Conservation (phyloP, 2,888 invertebrate genomes). For the Aspidiotus rigidus region DNA sequence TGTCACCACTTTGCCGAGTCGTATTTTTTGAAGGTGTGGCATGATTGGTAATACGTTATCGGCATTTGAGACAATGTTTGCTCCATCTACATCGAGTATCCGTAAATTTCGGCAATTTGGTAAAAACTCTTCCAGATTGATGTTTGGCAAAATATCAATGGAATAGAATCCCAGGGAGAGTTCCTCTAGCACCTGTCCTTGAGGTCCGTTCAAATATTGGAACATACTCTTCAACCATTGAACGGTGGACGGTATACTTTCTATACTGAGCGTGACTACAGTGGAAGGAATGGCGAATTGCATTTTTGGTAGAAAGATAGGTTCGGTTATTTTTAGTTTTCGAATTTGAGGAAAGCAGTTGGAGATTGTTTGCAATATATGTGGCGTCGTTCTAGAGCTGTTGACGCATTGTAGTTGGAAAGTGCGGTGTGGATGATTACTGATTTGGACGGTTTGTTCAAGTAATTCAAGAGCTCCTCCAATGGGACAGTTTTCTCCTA, state of each 20-base stretch:
- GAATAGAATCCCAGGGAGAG: slow-evolving; percentile 42
- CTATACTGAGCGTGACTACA: slow-evolving; percentile 43
- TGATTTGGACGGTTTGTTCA: too few species aligned
- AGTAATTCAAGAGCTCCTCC: too few species aligned
- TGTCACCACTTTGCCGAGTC: slow-evolving; percentile 43
- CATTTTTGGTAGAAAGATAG: slow-evolving; percentile 43
- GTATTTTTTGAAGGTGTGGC: slow-evolving; percentile 41
- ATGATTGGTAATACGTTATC: slow-evolving; percentile 36
- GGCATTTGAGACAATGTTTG: too few species aligned
- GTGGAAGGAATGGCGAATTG: slow-evolving; percentile 42
- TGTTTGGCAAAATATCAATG: slow-evolving; percentile 40
- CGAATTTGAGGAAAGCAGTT: slow-evolving; percentile 43
- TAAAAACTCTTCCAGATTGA: too few species aligned
- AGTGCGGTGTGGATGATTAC: too few species aligned
- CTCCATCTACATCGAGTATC: too few species aligned
- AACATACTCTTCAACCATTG: slow-evolving; percentile 44
- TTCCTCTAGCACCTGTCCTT: slow-evolving; percentile 42
- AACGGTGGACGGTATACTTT: slow-evolving; percentile 42
- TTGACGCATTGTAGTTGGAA: too few species aligned
- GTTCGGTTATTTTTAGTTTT: slow-evolving; percentile 44
- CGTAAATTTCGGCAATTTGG: too few species aligned
- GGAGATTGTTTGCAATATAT: too few species aligned
- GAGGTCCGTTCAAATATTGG: slow-evolving; percentile 42
- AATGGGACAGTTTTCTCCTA: too few species aligned
- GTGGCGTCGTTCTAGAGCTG: too few species aligned